Percentiles rank a stretch among this genome's conserved stretches.
These are phyloP conservation scores for Myiagra hebetior DNA, from an alignment of 2,113 vertebrate species.

Conservation along the genomic window DNA sequence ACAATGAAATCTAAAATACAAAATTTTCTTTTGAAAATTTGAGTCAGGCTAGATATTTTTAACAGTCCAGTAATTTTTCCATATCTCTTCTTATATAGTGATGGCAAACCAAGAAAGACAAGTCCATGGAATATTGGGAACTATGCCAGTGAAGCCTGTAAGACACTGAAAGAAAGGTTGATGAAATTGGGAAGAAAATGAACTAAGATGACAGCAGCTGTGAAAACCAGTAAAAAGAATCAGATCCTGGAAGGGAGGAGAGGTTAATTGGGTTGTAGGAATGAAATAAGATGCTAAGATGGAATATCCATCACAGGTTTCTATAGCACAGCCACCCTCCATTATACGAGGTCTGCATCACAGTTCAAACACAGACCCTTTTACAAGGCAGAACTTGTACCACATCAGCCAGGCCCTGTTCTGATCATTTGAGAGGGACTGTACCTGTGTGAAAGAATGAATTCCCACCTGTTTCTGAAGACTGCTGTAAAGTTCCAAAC, in stretches of 20 bases:
- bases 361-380: not conserved
- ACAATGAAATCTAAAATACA: not conserved
- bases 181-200: not conserved
- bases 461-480: not conserved
- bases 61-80: not conserved
- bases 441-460: not conserved
- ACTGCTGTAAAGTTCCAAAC: not conserved
- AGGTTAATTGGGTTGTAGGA: not conserved
- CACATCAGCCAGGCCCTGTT: not conserved
- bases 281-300: not conserved
- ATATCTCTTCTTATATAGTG: not conserved
- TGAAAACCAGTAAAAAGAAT: not conserved
- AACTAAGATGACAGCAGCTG: not conserved
- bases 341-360: accelerated
- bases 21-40: not conserved
- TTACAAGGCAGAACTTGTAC: not conserved
- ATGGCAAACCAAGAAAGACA: not conserved
- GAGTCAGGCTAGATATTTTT: not conserved
- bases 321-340: not conserved
- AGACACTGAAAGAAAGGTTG: not conserved
- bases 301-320: not conserved
- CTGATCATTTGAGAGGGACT: not conserved
- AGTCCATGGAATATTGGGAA: not conserved
- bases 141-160: not conserved
- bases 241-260: not conserved